phyloP scores from a whole-genome alignment of 2,888 invertebrate genomes.

The Tromatobia lineatoria region DNA sequence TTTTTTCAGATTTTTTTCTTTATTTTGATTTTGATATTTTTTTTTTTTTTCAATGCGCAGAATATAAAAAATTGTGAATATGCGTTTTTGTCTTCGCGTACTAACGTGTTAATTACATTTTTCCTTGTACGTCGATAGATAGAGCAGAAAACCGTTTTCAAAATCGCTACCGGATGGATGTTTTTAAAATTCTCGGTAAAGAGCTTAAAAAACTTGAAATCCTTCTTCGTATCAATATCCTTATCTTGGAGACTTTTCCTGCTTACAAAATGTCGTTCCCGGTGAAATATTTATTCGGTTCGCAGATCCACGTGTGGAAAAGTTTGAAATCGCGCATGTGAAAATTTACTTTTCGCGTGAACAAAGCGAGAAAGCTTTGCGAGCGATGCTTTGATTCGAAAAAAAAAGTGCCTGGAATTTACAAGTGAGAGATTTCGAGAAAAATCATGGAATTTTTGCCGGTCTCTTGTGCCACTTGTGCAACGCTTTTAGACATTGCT shows the following conservation, averaged over 20 bases:
- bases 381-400: slow-evolving; percentile 9
- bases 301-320: slow-evolving; percentile 11
- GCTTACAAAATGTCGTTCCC: not conserved
- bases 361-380: slow-evolving; percentile 43
- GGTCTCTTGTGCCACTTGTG: not conserved
- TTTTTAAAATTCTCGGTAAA: not conserved
- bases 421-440: slow-evolving; percentile 28
- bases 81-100: no score
- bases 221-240: not conserved
- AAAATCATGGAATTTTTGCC: slow-evolving; percentile 36
- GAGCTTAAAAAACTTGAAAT: not conserved
- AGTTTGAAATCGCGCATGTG: slow-evolving; percentile 35
- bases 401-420: slow-evolving; percentile 21
- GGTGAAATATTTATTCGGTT: slow-evolving; percentile 32
- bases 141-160: not conserved
- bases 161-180: not conserved
- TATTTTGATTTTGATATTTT: no score
- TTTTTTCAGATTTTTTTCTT: no score
- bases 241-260: not conserved
- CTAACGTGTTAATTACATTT: no score
- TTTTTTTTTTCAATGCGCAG: no score
- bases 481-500: slow-evolving; percentile 19
- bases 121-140: no score
- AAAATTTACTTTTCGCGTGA: slow-evolving; percentile 18
- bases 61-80: no score